A percentile compares a stretch with the other conserved stretches of the same genome.
These are phyloP conservation scores for Myopa testacea DNA, from an alignment of 2,888 invertebrate genomes.

Conservation along the genomic window DNA sequence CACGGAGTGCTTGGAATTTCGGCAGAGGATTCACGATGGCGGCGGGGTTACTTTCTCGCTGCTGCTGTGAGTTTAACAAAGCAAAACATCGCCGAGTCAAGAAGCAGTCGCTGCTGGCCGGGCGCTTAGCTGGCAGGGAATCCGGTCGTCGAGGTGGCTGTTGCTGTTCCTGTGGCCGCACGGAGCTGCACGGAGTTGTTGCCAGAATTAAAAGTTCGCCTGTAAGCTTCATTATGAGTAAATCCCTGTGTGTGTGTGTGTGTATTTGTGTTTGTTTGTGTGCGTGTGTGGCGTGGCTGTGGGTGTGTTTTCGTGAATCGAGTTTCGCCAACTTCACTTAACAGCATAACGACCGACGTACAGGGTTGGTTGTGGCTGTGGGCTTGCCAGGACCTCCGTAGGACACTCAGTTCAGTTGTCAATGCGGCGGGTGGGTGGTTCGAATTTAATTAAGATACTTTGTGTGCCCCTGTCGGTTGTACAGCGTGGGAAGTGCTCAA, in stretches of 20 bases:
- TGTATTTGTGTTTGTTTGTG: constrained; percentile 5
- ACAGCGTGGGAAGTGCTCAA: constrained; percentile 10
- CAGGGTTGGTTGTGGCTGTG: background rate
- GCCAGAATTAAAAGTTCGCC: constrained; percentile 15
- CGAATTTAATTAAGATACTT: constrained; percentile 65
- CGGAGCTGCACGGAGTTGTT: constrained; percentile 44
- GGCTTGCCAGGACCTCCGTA: constrained; percentile 2
- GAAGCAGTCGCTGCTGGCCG: too few relatives aligned
- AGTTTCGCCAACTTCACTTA: constrained; percentile 66
- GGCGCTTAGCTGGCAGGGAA: too few relatives aligned
- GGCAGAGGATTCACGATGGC: too few relatives aligned
- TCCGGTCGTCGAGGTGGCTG: background rate
- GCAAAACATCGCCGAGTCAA: too few relatives aligned
- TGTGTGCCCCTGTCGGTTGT: constrained; percentile 50
- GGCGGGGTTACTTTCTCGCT: too few relatives aligned
- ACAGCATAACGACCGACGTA: constrained; percentile 56
- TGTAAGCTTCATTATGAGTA: constrained; percentile 56
- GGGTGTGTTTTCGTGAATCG: constrained; percentile 54
- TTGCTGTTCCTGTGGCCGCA: constrained; percentile 37
- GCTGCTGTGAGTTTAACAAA: too few relatives aligned
- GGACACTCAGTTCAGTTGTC: constrained; percentile 46
- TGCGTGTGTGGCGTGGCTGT: background rate
- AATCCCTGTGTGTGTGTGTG: constrained; percentile 47
- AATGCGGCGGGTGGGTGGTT: constrained; percentile 50
- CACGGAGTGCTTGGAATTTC: too few relatives aligned